Evolutionary conservation across 2,797 vertebrate species (phyloP).

Genomic region (Prionace glauca): DNA sequence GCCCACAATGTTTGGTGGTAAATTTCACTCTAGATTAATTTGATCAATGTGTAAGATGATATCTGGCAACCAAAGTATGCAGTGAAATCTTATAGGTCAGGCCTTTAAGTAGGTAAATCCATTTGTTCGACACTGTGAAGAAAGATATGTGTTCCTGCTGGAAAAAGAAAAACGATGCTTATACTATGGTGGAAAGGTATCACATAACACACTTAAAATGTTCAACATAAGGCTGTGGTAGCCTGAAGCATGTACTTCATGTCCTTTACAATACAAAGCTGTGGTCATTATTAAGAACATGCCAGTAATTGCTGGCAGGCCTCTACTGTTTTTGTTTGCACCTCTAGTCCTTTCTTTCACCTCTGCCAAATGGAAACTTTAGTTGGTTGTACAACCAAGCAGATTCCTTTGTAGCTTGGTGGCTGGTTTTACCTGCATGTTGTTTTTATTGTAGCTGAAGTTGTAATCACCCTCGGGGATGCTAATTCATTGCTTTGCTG

Average conservation of each 20-base stretch:
- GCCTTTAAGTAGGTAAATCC: neutral
- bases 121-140: neutral
- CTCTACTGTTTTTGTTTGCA: neutral
- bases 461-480: neutral
- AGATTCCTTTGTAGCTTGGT: neutral
- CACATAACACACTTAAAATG: neutral
- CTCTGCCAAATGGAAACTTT: neutral
- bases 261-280: constrained; percentile 3
- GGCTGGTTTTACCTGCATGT: neutral
- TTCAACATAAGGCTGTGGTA: neutral
- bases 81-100: neutral
- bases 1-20: neutral
- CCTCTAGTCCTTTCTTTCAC: neutral
- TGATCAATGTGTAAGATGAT: neutral
- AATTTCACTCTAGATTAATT: neutral
- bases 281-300: neutral
- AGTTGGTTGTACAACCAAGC: neutral
- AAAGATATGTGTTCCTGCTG: neutral
- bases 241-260: neutral
- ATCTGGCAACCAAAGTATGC: neutral
- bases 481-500: neutral
- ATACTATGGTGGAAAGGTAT: neutral
- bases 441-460: neutral
- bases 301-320: neutral
- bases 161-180: neutral